Base-by-base conservation (phyloP, 1,140 invertebrate species). In the Teleogryllus occipitalis region DNA sequence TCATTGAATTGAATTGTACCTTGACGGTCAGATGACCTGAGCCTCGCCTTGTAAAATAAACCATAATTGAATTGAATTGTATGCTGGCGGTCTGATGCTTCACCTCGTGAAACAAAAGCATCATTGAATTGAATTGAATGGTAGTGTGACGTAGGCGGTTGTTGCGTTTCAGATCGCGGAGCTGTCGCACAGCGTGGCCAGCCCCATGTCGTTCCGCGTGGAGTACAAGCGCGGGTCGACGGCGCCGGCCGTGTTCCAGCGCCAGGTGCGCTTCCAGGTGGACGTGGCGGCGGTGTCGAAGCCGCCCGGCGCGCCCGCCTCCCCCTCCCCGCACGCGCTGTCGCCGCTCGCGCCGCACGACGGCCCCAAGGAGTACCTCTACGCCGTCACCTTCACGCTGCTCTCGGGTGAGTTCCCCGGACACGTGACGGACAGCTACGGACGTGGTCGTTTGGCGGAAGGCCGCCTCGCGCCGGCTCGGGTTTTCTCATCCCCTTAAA, bases 171-270 rank as follows among this genome's bases (percentile, higher is more conserved):
- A 98, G 97, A 98, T 99, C 90, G 94, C 97, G 18, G 98, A 99
- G 87, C 87, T 99, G 83, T 98, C 96, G 83, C 98, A 99, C 88
- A 98, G 96, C 84, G 97, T 99, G 5, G 92, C 96, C n/a, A 98
- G 96, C 82, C 97, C 98, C 49, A 97, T 98, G 90, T 98, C 97
- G 7, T 99, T 99, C 87, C 92, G 95, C 81, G 97, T 99, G 72
- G 98, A 99, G 85, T 99, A 99, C 87, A 96, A 97, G 84, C 89
- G 97, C 75, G 97, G 96, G 22, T 94, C 93, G 12, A 95, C 96
- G 78, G 95, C 94, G 46, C 95, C 97, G 14, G 93, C 94, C 49
- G 97, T 99, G 94, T 98, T 99, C 85, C 97, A 98, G 84, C 89
- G 97, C 81, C 97, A 98, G 88, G 96, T 99, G 18, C 89, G 96